Conservation (phyloP, 2,113 vertebrate genomes). For the Orientallactaga bullata region DNA sequence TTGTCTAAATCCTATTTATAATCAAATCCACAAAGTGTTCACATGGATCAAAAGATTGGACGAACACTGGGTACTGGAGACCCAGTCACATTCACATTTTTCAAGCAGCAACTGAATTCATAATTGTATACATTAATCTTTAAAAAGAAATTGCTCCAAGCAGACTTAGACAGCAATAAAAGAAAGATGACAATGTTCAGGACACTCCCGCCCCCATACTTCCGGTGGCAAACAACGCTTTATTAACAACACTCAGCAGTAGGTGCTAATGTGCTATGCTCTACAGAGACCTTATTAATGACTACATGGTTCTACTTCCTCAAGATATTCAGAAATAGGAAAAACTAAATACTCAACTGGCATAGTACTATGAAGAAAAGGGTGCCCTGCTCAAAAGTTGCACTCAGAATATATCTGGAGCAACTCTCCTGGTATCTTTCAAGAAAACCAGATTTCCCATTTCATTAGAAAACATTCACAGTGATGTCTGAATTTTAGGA, state of each 20-base stretch:
- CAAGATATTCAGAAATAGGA: not conserved
- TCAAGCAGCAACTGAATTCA: conserved; percentile 35
- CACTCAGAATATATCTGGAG: not conserved
- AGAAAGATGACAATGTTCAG: not conserved
- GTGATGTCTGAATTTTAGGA: not conserved
- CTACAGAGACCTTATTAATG: not conserved
- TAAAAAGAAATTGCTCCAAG: conserved; percentile 41
- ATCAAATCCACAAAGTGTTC: conserved; percentile 12
- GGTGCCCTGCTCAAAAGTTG: not conserved
- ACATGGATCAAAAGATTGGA: conserved; percentile 23
- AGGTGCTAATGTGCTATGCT: not conserved
- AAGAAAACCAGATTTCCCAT: conserved; percentile 41
- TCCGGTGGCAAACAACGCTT: not conserved
- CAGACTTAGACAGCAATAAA: not conserved
- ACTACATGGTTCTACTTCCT: not conserved
- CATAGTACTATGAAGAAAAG: not conserved
- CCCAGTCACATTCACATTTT: not conserved
- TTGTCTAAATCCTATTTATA: not conserved
- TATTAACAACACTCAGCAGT: not conserved
- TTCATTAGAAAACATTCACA: not conserved
- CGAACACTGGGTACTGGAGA: not conserved
- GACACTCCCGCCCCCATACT: not conserved
- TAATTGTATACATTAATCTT: not conserved
- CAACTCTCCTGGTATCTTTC: not conserved
- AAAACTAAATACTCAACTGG: not conserved